A percentile compares a stretch with the other conserved stretches of the same genome.
phyloP scores from a whole-genome alignment of 1,140 invertebrate genomes.

The Saccostrea glomerata region DNA sequence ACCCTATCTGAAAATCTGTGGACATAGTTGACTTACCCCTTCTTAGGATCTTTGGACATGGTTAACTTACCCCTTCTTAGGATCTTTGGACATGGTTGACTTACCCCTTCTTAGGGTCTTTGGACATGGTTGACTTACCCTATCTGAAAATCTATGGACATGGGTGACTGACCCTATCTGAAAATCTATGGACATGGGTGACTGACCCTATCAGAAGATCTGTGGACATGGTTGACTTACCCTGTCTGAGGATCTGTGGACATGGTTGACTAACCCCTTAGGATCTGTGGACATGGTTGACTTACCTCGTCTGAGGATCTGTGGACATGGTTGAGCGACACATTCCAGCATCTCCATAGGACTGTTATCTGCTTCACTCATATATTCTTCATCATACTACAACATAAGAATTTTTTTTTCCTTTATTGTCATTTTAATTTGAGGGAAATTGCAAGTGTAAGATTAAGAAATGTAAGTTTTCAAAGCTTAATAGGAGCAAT shows the following conservation, averaged over 20 bases:
- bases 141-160: neutral
- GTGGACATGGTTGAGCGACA: slow-evolving; percentile 84
- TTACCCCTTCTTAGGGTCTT: slow-evolving; percentile 83
- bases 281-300: slow-evolving; percentile 83
- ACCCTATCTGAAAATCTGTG: neutral
- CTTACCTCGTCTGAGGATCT: slow-evolving; percentile 83
- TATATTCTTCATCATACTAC: slow-evolving; percentile 44
- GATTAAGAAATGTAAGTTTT: neutral
- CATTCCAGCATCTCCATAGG: slow-evolving; percentile 79
- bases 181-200: too few species aligned
- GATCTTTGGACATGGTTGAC: slow-evolving; percentile 83
- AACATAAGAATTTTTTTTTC: neutral
- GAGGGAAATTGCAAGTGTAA: too few species aligned
- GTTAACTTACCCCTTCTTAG: slow-evolving; percentile 74
- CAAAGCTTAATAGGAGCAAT: too few species aligned
- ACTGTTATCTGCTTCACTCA: slow-evolving; percentile 47
- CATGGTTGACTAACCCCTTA: neutral
- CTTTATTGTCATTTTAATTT: too few species aligned
- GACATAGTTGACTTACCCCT: neutral
- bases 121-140: slow-evolving; percentile 82
- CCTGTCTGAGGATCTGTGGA: neutral
- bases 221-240: neutral
- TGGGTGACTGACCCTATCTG: neutral
- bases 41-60: too few species aligned
- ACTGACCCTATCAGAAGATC: neutral